Percentiles rank a stretch among this genome's conserved stretches.
Conservation (phyloP, 2,797 vertebrate species). For the Pristis pectinata region DNA sequence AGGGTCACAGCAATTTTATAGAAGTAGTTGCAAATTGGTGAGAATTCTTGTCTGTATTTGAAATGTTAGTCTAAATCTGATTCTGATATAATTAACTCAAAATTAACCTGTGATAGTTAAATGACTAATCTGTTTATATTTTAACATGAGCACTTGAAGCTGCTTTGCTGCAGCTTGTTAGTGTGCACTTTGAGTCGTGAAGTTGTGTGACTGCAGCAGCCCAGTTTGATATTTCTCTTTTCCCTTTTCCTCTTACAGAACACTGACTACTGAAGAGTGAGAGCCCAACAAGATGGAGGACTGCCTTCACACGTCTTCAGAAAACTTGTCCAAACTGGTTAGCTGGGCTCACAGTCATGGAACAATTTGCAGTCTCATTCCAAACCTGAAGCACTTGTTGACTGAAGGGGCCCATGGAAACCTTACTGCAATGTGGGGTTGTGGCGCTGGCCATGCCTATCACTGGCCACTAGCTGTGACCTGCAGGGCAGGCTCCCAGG, state of each 20-base stretch:
- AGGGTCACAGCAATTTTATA: not conserved
- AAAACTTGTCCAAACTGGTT: conserved; percentile 79
- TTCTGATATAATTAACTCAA: not conserved
- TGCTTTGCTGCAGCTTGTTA: not conserved
- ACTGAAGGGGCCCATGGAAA: conserved; percentile 71
- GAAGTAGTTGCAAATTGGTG: not conserved
- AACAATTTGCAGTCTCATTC: conserved; percentile 84
- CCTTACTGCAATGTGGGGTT: conserved; percentile 77
- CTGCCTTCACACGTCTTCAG: conserved; percentile 78
- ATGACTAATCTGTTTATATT: not conserved
- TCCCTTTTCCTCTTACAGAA: conserved; percentile 46
- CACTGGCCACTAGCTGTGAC: conserved; percentile 77
- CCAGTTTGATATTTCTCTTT: conserved; percentile 29
- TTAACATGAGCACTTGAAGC: not conserved
- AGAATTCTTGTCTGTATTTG: too few relatives aligned
- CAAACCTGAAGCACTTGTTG: conserved; percentile 75
- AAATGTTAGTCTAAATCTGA: not conserved
- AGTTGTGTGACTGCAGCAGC: not conserved
- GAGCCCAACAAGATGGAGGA: conserved; percentile 67
- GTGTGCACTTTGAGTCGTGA: not conserved
- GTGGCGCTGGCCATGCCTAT: conserved; percentile 78
- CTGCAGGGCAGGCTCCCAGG: conserved; percentile 68
- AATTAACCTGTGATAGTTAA: not conserved
- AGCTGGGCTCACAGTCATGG: conserved; percentile 91
- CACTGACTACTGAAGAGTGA: conserved; percentile 44